Conservation (phyloP, 2,888 invertebrate species). For the Chouioia cunea region DNA sequence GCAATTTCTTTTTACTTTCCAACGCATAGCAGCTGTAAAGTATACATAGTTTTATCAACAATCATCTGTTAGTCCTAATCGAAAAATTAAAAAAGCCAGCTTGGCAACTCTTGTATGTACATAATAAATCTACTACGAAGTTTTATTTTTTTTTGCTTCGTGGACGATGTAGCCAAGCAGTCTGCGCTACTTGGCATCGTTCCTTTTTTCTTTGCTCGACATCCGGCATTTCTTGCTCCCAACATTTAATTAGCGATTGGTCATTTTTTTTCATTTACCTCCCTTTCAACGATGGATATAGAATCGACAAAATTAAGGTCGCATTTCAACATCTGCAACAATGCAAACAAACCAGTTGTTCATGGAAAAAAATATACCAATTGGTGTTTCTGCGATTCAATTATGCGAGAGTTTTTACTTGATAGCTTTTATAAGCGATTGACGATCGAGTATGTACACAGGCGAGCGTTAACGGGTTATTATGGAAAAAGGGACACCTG, state of each 20-base stretch:
- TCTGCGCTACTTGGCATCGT: slow-evolving; percentile 48
- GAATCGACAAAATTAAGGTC: too few relatives aligned
- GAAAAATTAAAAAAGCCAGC: slow-evolving; percentile 34
- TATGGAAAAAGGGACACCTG: slow-evolving; percentile 23
- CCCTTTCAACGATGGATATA: too few relatives aligned
- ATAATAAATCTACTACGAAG: slow-evolving; percentile 46
- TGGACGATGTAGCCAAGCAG: slow-evolving; percentile 56
- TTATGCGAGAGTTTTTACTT: slow-evolving; percentile 13
- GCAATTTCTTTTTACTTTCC: too few relatives aligned
- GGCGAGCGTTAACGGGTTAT: slow-evolving; percentile 9
- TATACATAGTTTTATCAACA: too few relatives aligned
- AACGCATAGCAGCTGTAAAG: too few relatives aligned
- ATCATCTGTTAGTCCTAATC: too few relatives aligned
- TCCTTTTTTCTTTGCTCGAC: slow-evolving; percentile 16
- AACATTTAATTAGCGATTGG: slow-evolving; percentile 36
- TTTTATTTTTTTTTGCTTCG: neutral
- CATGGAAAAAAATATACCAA: too few relatives aligned
- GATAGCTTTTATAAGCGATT: neutral
- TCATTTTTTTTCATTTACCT: neutral
- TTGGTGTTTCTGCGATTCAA: slow-evolving; percentile 19
- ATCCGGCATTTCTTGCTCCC: slow-evolving; percentile 31
- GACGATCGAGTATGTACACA: neutral
- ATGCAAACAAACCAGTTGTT: too few relatives aligned
- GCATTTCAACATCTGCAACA: too few relatives aligned
- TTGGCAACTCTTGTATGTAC: slow-evolving; percentile 25